Conservation (phyloP, 2,113 vertebrate species). For the Balaenoptera acutorostrata region DNA sequence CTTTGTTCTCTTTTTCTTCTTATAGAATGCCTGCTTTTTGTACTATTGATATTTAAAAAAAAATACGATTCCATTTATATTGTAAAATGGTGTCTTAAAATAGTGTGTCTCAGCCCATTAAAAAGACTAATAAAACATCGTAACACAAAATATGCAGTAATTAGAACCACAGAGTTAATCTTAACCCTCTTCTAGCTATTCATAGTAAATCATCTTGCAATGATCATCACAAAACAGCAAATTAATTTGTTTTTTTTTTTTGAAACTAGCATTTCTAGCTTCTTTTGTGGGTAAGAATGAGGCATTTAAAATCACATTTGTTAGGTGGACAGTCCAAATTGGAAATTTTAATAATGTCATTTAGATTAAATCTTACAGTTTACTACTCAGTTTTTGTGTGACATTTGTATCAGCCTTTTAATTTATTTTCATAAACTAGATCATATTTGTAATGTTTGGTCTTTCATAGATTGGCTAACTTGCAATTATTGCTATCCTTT, state of each 20-base stretch:
- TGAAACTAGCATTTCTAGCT: constrained; percentile 5
- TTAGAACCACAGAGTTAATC: constrained; percentile 50
- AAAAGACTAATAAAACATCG: constrained; percentile 59
- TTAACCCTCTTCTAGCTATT: not conserved
- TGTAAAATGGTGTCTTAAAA: constrained; percentile 53
- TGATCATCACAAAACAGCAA: constrained; percentile 44
- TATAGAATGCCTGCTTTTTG: constrained; percentile 38
- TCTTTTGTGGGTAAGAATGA: constrained; percentile 48
- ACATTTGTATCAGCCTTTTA: not conserved
- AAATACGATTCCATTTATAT: constrained; percentile 62
- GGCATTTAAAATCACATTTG: not conserved
- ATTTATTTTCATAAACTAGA: constrained; percentile 4
- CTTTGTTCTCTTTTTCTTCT: constrained; percentile 52
- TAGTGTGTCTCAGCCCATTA: constrained; percentile 59
- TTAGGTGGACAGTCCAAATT: not conserved
- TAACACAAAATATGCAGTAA: constrained; percentile 37
- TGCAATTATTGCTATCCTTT: not conserved
- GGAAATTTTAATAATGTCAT: not conserved
- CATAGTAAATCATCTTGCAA: not conserved
- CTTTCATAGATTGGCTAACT: not conserved
- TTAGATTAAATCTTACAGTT: not conserved
- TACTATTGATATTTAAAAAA: constrained; percentile 52
- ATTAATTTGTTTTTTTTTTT: constrained; percentile 27
- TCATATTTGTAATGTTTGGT: not conserved
- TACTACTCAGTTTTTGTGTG: constrained; percentile 2